Percentiles rank a stretch among this genome's conserved stretches.
phyloP scores from a whole-genome alignment of 2,797 vertebrate genomes.

The Pogonophryne albipinna region DNA sequence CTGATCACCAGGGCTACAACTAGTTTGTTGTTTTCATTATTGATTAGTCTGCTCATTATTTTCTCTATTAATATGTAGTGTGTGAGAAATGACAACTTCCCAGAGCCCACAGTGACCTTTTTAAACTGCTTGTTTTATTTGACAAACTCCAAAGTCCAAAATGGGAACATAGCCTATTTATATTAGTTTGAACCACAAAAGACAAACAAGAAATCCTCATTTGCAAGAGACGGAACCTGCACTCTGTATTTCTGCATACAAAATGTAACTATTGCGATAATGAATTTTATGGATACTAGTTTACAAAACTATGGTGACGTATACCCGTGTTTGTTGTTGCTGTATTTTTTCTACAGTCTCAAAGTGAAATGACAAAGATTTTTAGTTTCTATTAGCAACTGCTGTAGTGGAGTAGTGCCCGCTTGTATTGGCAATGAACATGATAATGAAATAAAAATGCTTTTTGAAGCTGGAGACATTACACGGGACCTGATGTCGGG shows the following conservation, averaged over 20 bases:
- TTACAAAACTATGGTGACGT: too few relatives aligned
- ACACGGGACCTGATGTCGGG: neutral
- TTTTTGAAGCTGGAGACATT: neutral
- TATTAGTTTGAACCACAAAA: neutral
- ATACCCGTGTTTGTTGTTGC: too few relatives aligned
- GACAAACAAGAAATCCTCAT: neutral
- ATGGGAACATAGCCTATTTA: neutral
- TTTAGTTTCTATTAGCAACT: neutral
- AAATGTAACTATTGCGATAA: neutral
- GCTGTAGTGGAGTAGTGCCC: neutral
- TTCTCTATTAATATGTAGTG: slow-evolving; percentile 5
- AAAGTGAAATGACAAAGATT: neutral
- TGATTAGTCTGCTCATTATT: neutral
- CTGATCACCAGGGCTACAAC: neutral
- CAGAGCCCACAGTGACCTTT: neutral
- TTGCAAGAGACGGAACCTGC: neutral
- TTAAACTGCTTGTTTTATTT: slow-evolving; percentile 7
- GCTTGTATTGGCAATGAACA: neutral
- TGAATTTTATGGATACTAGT: too few relatives aligned
- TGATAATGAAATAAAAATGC: too few relatives aligned
- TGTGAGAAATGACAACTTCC: neutral
- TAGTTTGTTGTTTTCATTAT: neutral
- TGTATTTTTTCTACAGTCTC: neutral
- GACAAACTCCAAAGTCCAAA: neutral
- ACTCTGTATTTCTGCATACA: neutral